Evolutionary conservation across 2,888 invertebrate genomes (phyloP), one percentile per base, ranked within the genome.

Genomic region (Rhaphigaster nebulosa): DNA sequence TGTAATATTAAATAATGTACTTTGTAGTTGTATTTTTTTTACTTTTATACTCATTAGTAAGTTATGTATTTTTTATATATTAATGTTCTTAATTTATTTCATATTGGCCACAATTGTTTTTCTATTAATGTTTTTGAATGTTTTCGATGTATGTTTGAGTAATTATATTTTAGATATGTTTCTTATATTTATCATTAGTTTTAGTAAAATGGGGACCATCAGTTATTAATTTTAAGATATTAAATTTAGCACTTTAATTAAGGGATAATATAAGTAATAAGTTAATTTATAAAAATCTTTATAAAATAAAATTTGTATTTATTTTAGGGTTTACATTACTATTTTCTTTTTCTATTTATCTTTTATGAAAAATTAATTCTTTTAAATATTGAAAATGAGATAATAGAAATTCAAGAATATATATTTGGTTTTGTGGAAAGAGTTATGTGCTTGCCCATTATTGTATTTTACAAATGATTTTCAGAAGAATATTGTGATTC

Each of bases 21-120:
- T 34, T 76, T 34, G 70, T 76, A 76, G 70, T 38, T 76, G 20
- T 76, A 76, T 20, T 76, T 76, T 76, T n/a, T 76, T 76, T 76
- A 76, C 38, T 76, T 76, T 76, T 76, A 76, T 76, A 76, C 8
- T 76, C 38, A 38, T 76, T 20, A 38, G 38, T 38, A 38, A 38
- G 70, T 3, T 76, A 38, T 76, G 70, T 20, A 20, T 76, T 76
- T 76, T 26, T 76, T 38, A 20, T 34, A n/a, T 26, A 38, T 23
- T 20, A 76, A 38, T 20, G 23, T 38, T 76, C 10, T 1, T 38
- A 29, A 38, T 38, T 34, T 38, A 76, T 38, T 29, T 60, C 29
- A 5, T 70, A 76, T 29, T 23, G 0, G 8, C 6, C 4, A 34
- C 6, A 76, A 38, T 4, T 18, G n/a, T 29, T 65, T 29, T 5